phyloP scores from a whole-genome alignment of 64 coral and sea anemone species.

The Actinia equina region DNA sequence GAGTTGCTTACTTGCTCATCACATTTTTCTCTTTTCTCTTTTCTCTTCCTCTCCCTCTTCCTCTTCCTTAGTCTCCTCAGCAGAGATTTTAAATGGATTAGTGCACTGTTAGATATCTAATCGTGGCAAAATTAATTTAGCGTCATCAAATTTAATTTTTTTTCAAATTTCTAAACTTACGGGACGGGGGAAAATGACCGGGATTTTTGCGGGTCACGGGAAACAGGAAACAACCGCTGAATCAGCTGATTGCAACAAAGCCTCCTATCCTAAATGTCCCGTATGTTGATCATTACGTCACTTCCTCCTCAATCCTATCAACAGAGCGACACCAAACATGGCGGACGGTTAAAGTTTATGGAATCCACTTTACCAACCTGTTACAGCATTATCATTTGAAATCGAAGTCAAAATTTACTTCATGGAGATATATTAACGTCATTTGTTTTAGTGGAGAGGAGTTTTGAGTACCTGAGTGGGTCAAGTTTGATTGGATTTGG shows the following conservation, averaged over 20 bases:
- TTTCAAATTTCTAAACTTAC: no score
- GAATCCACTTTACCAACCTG: not conserved
- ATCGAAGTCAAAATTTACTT: not conserved
- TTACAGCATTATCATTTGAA: not conserved
- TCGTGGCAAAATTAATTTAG: no score
- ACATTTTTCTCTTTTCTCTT: not conserved
- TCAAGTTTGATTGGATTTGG: not conserved
- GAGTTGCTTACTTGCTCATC: no score
- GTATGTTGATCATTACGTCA: constrained; percentile 19
- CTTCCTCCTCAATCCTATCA: not conserved
- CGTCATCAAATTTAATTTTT: no score
- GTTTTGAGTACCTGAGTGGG: not conserved
- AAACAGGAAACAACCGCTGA: not conserved
- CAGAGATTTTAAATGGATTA: no score
- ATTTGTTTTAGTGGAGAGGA: not conserved
- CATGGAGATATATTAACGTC: not conserved
- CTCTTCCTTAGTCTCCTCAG: no score
- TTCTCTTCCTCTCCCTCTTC: no score
- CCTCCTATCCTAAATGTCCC: not conserved
- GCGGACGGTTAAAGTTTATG: constrained; percentile 12
- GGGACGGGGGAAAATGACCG: not conserved
- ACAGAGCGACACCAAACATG: constrained; percentile 17
- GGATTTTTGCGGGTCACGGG: not conserved
- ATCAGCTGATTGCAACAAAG: constrained; percentile 10
- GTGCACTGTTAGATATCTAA: no score